Evolutionary conservation across 2,113 vertebrate species (phyloP), one percentile per base, ranked within the genome.

Genomic region (Lates calcarifer): DNA sequence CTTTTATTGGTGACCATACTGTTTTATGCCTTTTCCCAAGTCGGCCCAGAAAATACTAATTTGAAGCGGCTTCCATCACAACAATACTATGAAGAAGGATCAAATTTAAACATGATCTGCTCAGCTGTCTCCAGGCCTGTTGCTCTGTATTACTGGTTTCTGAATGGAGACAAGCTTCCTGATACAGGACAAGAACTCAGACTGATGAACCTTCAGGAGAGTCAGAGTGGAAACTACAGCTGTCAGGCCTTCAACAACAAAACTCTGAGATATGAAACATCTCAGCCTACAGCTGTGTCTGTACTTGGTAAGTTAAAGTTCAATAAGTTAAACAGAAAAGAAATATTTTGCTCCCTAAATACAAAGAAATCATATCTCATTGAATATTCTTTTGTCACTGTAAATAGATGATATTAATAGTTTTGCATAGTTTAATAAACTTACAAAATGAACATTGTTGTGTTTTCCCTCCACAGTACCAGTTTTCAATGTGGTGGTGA

Each of bases 191-290:
- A 65, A 63, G 51, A 87, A 28, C 82, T 94, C 41, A 74, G 18
- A 12, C 77, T 92, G 66, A 49, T 37, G 22, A 87, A 90, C 17
- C 47, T 91, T 61, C 79, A 92, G 67, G 18, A 18, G 51, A 74
- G 2, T 79, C 82, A 92, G 15, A 90, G 75, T 75, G 92, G 92
- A 15, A 82, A 57, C 69, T 93, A 92, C 86, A 89, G 76, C 76
- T 93, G 93, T 70, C 63, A 35, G 62, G 87, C 88, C 17, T 66
- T 69, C 35, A 93, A 94, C 69, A 83, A 1, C 55, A 87, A 49
- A 86, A 94, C 76, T 6, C 33, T 77, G 72, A 85, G 24, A 57
- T 62, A 72, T 51, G 11, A 69, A 29, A 64, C 49, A 33, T 90
- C 90, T 71, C 58, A 74, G 31, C 70, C 73, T 3, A 15, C 24